Base-by-base conservation (phyloP, 2,113 vertebrate genomes). In the Pseudorectes ferrugineus region DNA sequence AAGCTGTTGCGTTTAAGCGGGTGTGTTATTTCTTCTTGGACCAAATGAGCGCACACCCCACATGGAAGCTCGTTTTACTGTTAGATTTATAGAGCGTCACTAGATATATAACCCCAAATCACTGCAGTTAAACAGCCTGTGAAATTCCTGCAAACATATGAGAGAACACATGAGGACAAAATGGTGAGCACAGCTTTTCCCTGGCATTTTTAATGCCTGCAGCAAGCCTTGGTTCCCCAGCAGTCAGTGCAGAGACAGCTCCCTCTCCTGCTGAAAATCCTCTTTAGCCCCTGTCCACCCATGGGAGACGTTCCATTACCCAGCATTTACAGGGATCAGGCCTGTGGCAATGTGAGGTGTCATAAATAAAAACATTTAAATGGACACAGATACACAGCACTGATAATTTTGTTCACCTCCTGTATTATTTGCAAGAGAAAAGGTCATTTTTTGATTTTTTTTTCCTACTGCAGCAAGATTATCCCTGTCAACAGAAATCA, bases 191-290 rank as follows among this genome's bases (percentile, higher is more conserved):
- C 3, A 6, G 71, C 74, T 82, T 82, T 87, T 15, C 49, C n/a
- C 66, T 12, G 40, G 16, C 22, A 2, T 29, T 74, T 78, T 43
- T 43, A 5, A 54, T 20, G 92, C 81, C 62, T 22, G 62, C 11
- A 87, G 66, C 55, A 58, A 40, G 89, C 10, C 2, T 61, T 12
- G 62, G 15, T 33, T 93, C 33, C 77, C 71, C 66, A 45, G 85
- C 52, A 43, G 73, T 17, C 22, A 43, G 51, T 90, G 95, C 96
- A 90, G 82, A 74, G 29, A 88, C 78, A 85, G 92, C 92, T 93
- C 95, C 95, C 95, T 45, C 95, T 95, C 91, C 92, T 85, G 95
- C 23, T 65, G 40, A 38, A 92, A 88, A 73, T 18, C n/a, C 45
- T 65, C 67, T 83, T 83, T 42, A 93, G 82, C 92, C 90, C 92